Conservation (phyloP, 1,140 invertebrate species). For the Acyrthosiphon pisum region DNA sequence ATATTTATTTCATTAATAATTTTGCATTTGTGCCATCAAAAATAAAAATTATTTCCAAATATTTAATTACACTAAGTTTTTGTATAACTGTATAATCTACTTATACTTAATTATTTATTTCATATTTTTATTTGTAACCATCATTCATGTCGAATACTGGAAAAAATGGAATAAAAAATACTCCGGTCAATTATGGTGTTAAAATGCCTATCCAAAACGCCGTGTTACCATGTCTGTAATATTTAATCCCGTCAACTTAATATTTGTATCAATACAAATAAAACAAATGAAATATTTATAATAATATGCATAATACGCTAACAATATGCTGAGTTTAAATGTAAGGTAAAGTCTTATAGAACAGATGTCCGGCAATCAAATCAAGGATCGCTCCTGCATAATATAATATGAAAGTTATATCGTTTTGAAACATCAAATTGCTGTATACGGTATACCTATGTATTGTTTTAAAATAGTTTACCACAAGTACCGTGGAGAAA, state of each 20-base stretch:
- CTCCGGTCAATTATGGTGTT: background rate
- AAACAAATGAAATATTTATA: background rate
- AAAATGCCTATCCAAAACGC: background rate
- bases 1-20: too few relatives aligned
- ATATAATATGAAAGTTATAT: background rate
- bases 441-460: too few relatives aligned
- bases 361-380: background rate
- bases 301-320: background rate
- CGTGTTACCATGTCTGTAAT: background rate
- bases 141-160: background rate
- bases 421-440: too few relatives aligned
- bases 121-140: background rate
- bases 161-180: background rate
- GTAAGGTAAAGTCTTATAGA: background rate
- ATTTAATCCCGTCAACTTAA: background rate
- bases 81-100: too few relatives aligned
- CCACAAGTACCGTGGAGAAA: too few relatives aligned
- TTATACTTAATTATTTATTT: too few relatives aligned
- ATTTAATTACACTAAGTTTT: too few relatives aligned
- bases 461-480: too few relatives aligned
- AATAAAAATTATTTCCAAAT: too few relatives aligned
- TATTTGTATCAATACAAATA: background rate
- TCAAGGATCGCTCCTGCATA: background rate
- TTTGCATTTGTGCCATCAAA: too few relatives aligned
- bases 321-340: background rate